Evolutionary conservation across 2,113 vertebrate genomes (phyloP).

Genomic region (Hiodon tergisus): DNA sequence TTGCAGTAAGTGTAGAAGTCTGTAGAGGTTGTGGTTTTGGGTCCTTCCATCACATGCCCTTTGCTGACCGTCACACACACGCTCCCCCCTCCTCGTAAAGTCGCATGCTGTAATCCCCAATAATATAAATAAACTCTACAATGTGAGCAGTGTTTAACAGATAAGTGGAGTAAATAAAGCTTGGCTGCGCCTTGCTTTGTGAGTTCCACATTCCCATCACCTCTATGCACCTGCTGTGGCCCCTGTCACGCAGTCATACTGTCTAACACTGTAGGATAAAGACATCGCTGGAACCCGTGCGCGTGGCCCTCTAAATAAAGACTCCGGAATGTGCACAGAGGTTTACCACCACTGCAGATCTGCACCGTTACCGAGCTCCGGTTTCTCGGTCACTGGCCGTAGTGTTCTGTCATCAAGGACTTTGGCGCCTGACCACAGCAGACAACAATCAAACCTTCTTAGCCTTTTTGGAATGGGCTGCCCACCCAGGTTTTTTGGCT

Average conservation of each 20-base stretch:
- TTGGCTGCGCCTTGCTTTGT: constrained; percentile 17
- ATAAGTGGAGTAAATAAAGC: constrained; percentile 16
- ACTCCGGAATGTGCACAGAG: constrained; percentile 4
- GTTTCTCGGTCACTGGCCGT: not conserved
- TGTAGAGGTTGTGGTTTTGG: constrained; percentile 45
- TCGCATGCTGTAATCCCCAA: constrained; percentile 46
- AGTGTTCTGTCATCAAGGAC: not conserved
- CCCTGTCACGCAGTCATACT: not conserved
- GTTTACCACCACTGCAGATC: constrained; percentile 22
- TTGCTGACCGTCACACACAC: constrained; percentile 35
- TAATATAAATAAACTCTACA: constrained; percentile 35
- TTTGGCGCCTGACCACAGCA: not conserved
- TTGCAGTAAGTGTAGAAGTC: constrained; percentile 48
- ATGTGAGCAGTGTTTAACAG: constrained; percentile 21
- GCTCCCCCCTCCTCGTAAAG: constrained; percentile 22
- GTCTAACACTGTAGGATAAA: constrained; percentile 25
- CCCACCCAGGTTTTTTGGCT: not conserved
- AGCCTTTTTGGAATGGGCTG: not conserved
- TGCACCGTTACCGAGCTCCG: constrained; percentile 8
- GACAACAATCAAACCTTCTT: not conserved
- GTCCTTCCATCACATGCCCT: constrained; percentile 36
- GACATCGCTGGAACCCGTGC: constrained; percentile 23
- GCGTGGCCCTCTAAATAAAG: constrained; percentile 27
- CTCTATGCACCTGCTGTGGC: constrained; percentile 18
- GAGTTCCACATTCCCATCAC: constrained; percentile 14